Evolutionary conservation across 2,113 vertebrate genomes (phyloP).

Genomic region (Pangasianodon hypophthalmus): DNA sequence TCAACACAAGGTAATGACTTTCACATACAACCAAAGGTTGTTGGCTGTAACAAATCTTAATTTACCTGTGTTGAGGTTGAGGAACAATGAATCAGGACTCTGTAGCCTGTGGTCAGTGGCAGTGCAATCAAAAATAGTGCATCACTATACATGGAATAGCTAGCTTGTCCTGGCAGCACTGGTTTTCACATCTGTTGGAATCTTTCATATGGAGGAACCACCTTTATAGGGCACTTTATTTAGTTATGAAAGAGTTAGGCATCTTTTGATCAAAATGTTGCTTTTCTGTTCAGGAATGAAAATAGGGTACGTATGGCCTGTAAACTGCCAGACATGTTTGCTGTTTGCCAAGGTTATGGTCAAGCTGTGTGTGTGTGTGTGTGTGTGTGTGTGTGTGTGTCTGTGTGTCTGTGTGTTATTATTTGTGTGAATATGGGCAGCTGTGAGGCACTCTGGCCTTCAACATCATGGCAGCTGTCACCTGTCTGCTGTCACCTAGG

Average conservation of each 20-base stretch:
- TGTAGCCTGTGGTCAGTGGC: neutral
- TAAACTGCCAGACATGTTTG: slow-evolving; percentile 32
- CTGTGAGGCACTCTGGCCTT: slow-evolving; percentile 72
- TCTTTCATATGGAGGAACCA: neutral
- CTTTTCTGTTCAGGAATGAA: slow-evolving; percentile 37
- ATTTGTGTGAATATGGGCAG: slow-evolving; percentile 61
- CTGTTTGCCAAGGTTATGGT: slow-evolving; percentile 25
- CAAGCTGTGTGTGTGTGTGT: slow-evolving; percentile 20
- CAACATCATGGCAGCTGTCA: slow-evolving; percentile 60
- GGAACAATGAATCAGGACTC: neutral
- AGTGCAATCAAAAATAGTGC: neutral
- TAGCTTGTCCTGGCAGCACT: neutral
- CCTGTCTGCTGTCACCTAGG: slow-evolving; percentile 67
- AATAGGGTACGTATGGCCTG: slow-evolving; percentile 30
- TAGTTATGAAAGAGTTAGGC: neutral
- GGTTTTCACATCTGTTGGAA: slow-evolving; percentile 21
- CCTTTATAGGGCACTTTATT: slow-evolving; percentile 22
- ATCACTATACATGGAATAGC: neutral
- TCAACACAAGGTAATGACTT: neutral
- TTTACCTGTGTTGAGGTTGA: neutral
- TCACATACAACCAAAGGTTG: neutral
- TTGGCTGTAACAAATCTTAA: neutral
- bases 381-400: slow-evolving; percentile 42
- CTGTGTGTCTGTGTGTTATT: slow-evolving; percentile 39
- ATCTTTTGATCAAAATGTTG: slow-evolving; percentile 22